Evolutionary conservation across 2,888 invertebrate species (phyloP), one percentile per base, ranked within the genome.

Genomic region (Quadriops clusia): DNA sequence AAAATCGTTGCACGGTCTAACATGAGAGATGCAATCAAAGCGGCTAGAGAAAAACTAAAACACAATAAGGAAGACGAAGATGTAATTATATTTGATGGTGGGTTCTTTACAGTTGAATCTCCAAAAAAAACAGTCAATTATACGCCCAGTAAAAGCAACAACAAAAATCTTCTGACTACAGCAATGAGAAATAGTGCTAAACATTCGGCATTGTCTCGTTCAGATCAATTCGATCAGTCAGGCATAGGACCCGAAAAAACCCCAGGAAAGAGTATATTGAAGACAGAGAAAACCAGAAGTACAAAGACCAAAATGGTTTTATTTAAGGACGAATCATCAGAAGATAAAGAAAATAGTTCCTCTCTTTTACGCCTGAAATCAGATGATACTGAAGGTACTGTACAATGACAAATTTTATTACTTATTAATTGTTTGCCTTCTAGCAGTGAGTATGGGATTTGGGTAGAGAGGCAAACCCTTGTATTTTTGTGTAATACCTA

Each of bases 1-100:
- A 40, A 37, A 17, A 30, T 30, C 2, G 28, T 27, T 4, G 43
- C 46, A 4, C 36, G 39, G 11, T 49, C 53, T 0, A 32, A 37
- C 15, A 33, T 57, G 17, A 46, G 38, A 32, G 49, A 52, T 14
- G 39, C 51, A 5, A 55, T 57, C 14, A 40, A 43, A 39, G 50
- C 45, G 14, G 50, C 47, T 11, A 40, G 48, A 30, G 40, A 41
- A 17, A 41, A 27, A 44, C 39, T 20, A 36, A 37, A 30, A 21
- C 31, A 17, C 23, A 41, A 29, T 12, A 15, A 5, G 31, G 29
- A 35, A 14, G 32, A 25, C 8, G 36, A 36, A 6, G 13, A 18
- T 5, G 4, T 13, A 18, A 21, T 12, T 14, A 13, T 15, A 2
- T 34, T 34, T 12, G 16, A 34, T 21, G 26, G 25, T 11, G 26